Conservation (phyloP, 1,140 invertebrate species). For the Heliothis virescens region DNA sequence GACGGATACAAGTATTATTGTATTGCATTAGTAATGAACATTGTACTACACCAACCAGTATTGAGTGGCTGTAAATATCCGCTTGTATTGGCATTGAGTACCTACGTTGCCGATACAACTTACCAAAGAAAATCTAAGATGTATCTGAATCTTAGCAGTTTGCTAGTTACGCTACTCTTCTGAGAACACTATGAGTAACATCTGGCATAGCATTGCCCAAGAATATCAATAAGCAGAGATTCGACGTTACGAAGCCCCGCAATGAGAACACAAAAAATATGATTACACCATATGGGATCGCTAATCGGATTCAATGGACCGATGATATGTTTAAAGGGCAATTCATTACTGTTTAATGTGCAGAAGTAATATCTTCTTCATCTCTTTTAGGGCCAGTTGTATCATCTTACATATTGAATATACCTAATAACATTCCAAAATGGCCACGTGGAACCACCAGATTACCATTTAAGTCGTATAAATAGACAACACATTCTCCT, state of each 20-base stretch:
- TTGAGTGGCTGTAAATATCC: not conserved
- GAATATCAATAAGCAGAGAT: slow-evolving; percentile 23
- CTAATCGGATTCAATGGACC: slow-evolving; percentile 35
- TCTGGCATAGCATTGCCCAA: slow-evolving; percentile 13
- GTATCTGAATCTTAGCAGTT: not conserved
- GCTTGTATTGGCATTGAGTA: not conserved
- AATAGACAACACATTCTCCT: slow-evolving; percentile 10
- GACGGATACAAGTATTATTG: slow-evolving; percentile 29
- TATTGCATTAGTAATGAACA: slow-evolving; percentile 25
- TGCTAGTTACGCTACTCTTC: no score
- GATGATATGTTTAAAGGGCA: slow-evolving; percentile 19
- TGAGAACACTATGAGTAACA: not conserved
- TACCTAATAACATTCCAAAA: not conserved
- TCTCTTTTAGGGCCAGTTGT: not conserved
- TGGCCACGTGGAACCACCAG: not conserved
- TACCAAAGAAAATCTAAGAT: not conserved
- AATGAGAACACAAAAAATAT: slow-evolving; percentile 32
- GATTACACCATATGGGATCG: slow-evolving; percentile 36
- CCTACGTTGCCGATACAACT: not conserved
- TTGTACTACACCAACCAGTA: not conserved
- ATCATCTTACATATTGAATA: not conserved
- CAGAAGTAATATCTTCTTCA: not conserved
- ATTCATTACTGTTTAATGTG: slow-evolving; percentile 25
- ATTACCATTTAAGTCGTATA: not conserved
- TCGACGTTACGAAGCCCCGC: slow-evolving; percentile 10